Evolutionary conservation across 2,113 vertebrate species (phyloP), one percentile per base, ranked within the genome.

Genomic region (Lampris megalopsis): DNA sequence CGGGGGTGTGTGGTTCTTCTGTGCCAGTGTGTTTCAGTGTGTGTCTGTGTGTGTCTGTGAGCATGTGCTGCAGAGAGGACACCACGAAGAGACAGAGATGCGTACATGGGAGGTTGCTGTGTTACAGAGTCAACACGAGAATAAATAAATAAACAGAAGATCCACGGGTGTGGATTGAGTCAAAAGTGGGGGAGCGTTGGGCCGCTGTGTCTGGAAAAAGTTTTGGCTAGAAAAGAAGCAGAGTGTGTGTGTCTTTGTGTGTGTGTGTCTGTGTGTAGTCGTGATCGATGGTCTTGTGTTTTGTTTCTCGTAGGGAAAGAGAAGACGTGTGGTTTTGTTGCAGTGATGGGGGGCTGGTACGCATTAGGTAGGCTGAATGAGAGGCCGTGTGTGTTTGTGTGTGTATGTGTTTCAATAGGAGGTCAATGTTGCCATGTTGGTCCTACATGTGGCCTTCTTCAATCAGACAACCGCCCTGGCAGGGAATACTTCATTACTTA

Each of bases 381-480:
- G 77, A 71, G 63, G 64, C 41, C 1, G 43, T 62, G 69, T 41
- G 47, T 63, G 63, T 71, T 41, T 64, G 63, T 64, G 63, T 48
- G 10, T 64, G 7, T 60, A 67, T 24, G 38, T 61, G 61, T 69
- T 37, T 63, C 43, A 7, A 45, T 5, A 67, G 72, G 83, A 41
- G 80, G 75, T 56, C 48, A 9, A 62, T 42, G 50, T 24, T 24
- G 24, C 24, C 73, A 77, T 81, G 65, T 80, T 35, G 1, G 61
- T 11, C 63, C 53, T 41, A 8, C 63, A 66, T 86, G 85, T 24
- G 24, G 24, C 24, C 24, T 24, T 24, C 24, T 24, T 24, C 80
- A 84, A 87, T 89, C 80, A 86, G 77, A 69, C 53, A 66, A 77
- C 65, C 36, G 50, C 68, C 52, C 67, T 58, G 52, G 8, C 49